Base-by-base conservation (phyloP, 2,888 invertebrate species). In the Busseola fusca region DNA sequence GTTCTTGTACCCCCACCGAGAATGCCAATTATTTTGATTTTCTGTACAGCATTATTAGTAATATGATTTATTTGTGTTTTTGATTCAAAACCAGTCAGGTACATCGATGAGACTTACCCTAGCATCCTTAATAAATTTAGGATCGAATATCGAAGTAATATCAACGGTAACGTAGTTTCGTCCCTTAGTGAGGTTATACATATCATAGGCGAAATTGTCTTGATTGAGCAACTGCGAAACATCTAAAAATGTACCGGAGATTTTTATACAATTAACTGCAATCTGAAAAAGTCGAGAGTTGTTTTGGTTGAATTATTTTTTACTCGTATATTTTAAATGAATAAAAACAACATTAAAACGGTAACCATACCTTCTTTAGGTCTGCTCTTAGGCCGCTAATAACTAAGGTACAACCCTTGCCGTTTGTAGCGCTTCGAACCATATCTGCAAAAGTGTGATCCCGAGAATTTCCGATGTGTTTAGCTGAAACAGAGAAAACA, bases 361-460 rank as follows among this genome's bases (percentile, higher is more conserved):
- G 7, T 42, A 56, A 21, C 12, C 88, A 81, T 89, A 93, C 94
- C 64, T 90, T 85, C 84, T 89, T 93, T 0, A 92, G 69, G 3
- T 86, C 76, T 25, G 86, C 89, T 77, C 81, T 86, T 0, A 87
- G 81, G 50, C 89, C 88, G 64, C 88, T 87, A 21, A 93, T 86
- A 4, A 92, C 72, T 7, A 92, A 34, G 9, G 88, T 72, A 59
- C 91, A 91, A 3, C 92, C 92, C 0, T 64, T 6, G 10, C 81
- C 78, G 4, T 80, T 76, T 9, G 86, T n/a, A n/a, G n/a, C n/a
- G n/a, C n/a, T n/a, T n/a, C n/a, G n/a, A n/a, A n/a, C n/a, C n/a
- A n/a, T n/a, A n/a, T n/a, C n/a, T n/a, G n/a, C n/a, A n/a, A n/a
- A n/a, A n/a, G n/a, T n/a, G n/a, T n/a, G n/a, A n/a, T n/a, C n/a